Evolutionary conservation across 1,140 invertebrate genomes (phyloP), one percentile per base, ranked within the genome.

Genomic region (Heliconius himera): DNA sequence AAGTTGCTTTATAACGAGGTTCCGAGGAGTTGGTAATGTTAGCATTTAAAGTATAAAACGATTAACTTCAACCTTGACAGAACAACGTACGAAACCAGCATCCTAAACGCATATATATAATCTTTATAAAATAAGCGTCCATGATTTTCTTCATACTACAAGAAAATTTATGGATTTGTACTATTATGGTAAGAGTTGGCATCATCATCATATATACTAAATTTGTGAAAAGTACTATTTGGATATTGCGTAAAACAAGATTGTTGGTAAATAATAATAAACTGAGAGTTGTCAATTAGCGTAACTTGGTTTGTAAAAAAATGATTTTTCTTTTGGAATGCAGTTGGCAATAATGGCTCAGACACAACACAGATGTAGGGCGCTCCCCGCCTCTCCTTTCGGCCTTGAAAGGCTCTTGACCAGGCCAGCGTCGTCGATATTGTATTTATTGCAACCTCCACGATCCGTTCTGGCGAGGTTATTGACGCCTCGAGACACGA

Each of bases 351-450:
- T 84, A 90, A 87, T 86, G 86, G 85, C 83, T 80, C 85, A 87
- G 83, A 66, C 60, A 16, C 60, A 66, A 84, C 85, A 88, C 86
- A 90, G 87, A 93, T 91, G 87, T 91, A 88, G 89, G 89, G 86
- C 88, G 90, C 89, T 89, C 91, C 92, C 92, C 92, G 88, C 90
- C 89, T 91, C 90, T 88, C 90, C 90, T 92, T 91, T 89, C 89
- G 91, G 90, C 93, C 93, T 94, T 94, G 93, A 94, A 93, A 94
- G 93, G 91, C 91, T 93, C 93, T 93, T 94, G 93, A 94, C 93
- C 93, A 94, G 90, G 85, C 90, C 92, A 91, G 83, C 86, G 88
- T 83, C 90, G 90, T 84, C 90, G 91, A 89, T 93, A 90, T 92
- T 88, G 92, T 94, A 94, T 93, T 93, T 93, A 93, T 94, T 93